Percentiles rank a stretch among this genome's conserved stretches.
Conservation (phyloP, 2,113 vertebrate genomes). For the Peromyscus leucopus region DNA sequence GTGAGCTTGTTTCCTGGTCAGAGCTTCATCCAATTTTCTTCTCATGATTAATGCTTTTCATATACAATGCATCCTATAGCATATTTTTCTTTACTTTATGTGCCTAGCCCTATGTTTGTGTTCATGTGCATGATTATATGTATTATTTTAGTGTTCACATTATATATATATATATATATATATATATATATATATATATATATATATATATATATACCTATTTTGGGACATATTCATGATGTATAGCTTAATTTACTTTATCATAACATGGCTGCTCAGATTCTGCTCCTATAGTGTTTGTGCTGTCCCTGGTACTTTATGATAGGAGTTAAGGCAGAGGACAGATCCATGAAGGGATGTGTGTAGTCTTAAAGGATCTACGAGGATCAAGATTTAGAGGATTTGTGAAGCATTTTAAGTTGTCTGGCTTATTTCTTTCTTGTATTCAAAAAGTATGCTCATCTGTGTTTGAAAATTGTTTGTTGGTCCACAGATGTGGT, state of each 20-base stretch:
- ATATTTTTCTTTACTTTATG: background rate
- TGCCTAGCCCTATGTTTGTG: background rate
- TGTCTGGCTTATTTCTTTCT: rapidly evolving
- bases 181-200: too few species aligned
- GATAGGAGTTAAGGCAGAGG: background rate
- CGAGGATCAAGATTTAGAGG: background rate
- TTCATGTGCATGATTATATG: background rate
- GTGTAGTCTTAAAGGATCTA: too few species aligned
- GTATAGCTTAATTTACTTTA: background rate
- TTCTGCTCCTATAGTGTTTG: background rate
- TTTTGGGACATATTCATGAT: background rate
- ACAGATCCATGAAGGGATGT: background rate
- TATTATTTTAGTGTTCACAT: background rate
- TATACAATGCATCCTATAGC: background rate
- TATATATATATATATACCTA: background rate
- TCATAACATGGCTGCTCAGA: background rate
- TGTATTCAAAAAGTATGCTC: background rate
- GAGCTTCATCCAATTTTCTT: background rate
- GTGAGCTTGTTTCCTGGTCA: too few species aligned
- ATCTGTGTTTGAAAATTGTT: background rate
- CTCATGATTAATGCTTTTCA: background rate
- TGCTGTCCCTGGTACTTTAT: background rate
- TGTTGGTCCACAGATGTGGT: background rate
- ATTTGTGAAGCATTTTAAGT: background rate
- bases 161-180: too few species aligned